Percentiles rank a stretch among this genome's conserved stretches.
phyloP scores from a whole-genome alignment of 2,797 vertebrate species.

The Hyperoplus immaculatus region DNA sequence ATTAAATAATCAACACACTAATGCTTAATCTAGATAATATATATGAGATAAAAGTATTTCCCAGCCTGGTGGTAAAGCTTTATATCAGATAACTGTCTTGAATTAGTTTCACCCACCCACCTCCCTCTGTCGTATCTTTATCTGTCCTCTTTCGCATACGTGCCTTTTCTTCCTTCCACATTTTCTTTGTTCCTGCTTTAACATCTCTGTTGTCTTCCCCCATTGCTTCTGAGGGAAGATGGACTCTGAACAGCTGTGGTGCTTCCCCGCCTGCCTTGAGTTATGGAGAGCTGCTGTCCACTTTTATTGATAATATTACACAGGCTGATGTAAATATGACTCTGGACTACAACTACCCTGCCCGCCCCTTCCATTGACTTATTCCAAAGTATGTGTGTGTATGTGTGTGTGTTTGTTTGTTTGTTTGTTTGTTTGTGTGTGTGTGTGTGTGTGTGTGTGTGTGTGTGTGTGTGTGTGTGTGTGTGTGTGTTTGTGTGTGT shows the following conservation, averaged over 20 bases:
- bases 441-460: constrained; percentile 37
- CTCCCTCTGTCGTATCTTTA: constrained; percentile 11
- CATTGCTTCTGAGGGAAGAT: constrained; percentile 59
- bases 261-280: constrained; percentile 73
- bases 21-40: background rate
- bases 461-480: constrained; percentile 13
- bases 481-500: constrained; percentile 18
- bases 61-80: background rate
- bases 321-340: constrained; percentile 80
- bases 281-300: constrained; percentile 75
- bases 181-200: constrained; percentile 30
- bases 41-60: background rate
- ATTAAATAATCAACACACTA: background rate
- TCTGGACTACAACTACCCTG: constrained; percentile 52
- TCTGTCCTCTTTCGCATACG: constrained; percentile 3
- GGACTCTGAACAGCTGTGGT: constrained; percentile 79
- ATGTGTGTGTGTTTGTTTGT: constrained; percentile 30
- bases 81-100: background rate
- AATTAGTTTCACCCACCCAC: background rate
- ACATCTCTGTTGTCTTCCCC: constrained; percentile 48
- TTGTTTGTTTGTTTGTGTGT: constrained; percentile 14
- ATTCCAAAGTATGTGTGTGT: constrained; percentile 32
- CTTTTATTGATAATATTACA: constrained; percentile 86
- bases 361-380: constrained; percentile 55
- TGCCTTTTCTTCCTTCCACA: background rate